phyloP scores from a whole-genome alignment of 2,113 vertebrate species.

The Caracal caracal region DNA sequence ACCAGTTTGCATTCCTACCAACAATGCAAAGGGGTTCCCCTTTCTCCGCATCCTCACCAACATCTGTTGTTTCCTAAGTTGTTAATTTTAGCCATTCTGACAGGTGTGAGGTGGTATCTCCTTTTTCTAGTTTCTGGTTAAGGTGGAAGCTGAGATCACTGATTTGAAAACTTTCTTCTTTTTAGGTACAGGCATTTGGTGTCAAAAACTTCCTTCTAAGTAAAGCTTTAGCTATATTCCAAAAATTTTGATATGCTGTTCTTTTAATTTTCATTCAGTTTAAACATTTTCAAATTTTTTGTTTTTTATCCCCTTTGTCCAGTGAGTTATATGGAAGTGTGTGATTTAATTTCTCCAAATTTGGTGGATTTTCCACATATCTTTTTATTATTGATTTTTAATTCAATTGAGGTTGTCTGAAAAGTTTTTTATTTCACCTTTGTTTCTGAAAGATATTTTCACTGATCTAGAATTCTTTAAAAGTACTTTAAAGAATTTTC shows the following conservation, averaged over 20 bases:
- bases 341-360: not conserved
- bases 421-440: constrained; percentile 14
- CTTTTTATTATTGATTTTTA: constrained; percentile 16
- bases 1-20: no score
- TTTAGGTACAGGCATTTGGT: not conserved
- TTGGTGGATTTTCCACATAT: not conserved
- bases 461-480: constrained; percentile 1
- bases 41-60: no score
- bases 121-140: not conserved
- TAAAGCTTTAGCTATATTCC: not conserved
- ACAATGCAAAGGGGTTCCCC: no score
- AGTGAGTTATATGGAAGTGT: not conserved
- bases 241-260: not conserved
- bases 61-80: no score
- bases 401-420: not conserved
- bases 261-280: constrained; percentile 27
- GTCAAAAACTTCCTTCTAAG: not conserved
- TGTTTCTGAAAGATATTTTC: constrained; percentile 20
- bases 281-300: constrained; percentile 21
- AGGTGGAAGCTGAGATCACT: not conserved
- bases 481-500: not conserved
- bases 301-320: not conserved
- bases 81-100: no score
- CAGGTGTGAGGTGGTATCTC: no score
- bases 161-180: constrained; percentile 14